Percentiles rank a stretch among this genome's conserved stretches.
phyloP scores from a whole-genome alignment of 2,888 invertebrate species.

The Dasypolia templi region DNA sequence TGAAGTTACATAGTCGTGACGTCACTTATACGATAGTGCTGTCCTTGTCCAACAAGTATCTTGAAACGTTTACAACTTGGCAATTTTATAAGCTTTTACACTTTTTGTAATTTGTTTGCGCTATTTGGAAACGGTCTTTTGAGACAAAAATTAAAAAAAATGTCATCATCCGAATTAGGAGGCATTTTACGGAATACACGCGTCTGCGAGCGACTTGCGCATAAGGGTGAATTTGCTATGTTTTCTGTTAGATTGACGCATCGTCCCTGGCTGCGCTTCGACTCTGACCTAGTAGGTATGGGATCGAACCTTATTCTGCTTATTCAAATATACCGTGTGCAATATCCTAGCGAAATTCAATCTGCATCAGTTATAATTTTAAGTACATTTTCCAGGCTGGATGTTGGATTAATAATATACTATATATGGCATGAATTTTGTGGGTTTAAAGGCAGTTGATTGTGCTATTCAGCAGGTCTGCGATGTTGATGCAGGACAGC shows the following conservation, averaged over 20 bases:
- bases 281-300: not conserved
- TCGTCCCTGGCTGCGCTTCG: not conserved
- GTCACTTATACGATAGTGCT: too few species aligned
- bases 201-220: not conserved
- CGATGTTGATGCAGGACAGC: not conserved
- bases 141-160: too few species aligned
- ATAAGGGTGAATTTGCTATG: not conserved
- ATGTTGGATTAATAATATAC: slow-evolving; percentile 1
- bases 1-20: too few species aligned
- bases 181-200: not conserved
- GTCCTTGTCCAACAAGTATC: too few species aligned
- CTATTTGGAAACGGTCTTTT: too few species aligned
- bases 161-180: not conserved
- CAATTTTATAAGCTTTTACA: too few species aligned
- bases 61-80: too few species aligned
- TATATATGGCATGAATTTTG: not conserved
- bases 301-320: not conserved
- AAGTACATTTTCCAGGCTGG: not conserved
- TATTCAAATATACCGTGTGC: slow-evolving; percentile 36
- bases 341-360: slow-evolving; percentile 39
- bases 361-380: slow-evolving; percentile 14
- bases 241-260: not conserved
- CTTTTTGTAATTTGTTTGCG: too few species aligned
- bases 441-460: not conserved
- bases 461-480: not conserved